Evolutionary conservation across 2,888 invertebrate species (phyloP).

Genomic region (Drosophila fulvimacula): DNA sequence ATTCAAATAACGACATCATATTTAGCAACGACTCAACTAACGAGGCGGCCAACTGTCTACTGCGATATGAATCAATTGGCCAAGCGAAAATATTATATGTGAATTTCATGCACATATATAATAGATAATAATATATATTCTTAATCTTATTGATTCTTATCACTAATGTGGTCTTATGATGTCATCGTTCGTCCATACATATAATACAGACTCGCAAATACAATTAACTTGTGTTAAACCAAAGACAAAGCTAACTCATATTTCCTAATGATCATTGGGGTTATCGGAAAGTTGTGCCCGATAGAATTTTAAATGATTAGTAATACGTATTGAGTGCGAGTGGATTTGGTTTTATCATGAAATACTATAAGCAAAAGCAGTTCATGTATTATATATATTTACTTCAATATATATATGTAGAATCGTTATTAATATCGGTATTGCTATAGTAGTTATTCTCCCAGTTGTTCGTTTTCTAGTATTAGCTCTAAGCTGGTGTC

Average conservation of each 20-base stretch:
- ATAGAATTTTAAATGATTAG: background rate
- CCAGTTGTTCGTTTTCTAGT: background rate
- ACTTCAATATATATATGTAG: background rate
- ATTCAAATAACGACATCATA: background rate
- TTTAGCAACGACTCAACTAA: conserved; percentile 12
- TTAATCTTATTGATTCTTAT: conserved; percentile 6
- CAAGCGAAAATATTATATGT: background rate
- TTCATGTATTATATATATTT: background rate
- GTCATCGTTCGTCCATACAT: background rate
- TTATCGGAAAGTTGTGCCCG: background rate
- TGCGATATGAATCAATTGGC: conserved; percentile 1
- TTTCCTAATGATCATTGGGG: background rate
- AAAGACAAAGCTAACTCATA: background rate
- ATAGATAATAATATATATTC: background rate
- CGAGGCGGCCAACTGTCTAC: conserved; percentile 3
- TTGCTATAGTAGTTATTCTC: background rate
- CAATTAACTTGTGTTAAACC: background rate
- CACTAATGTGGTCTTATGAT: background rate
- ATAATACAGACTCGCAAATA: background rate
- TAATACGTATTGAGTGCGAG: background rate
- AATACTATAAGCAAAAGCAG: background rate
- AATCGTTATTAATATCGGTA: background rate
- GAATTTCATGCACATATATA: background rate
- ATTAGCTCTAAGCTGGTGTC: no score
- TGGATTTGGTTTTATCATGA: conserved; percentile 2